Base-by-base conservation (phyloP, 64 coral and sea anemone species). In the Anthopleura sola region DNA sequence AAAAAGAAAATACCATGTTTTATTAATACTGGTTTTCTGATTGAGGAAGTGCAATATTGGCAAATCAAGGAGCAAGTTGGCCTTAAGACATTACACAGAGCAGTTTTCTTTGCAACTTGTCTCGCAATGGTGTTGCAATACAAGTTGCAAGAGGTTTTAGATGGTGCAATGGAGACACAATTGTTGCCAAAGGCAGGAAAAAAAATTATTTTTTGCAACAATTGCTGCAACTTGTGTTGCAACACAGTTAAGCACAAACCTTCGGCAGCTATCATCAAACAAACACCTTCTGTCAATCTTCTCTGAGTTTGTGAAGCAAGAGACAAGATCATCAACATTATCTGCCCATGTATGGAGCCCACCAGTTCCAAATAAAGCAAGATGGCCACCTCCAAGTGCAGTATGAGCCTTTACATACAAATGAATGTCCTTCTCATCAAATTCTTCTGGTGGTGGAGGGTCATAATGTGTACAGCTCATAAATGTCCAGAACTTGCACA, bases 381-480 rank as follows among this genome's bases (percentile, higher is more conserved):
- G 53, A 19, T 88, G 64, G 23, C 97, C 93, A 49, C 97, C 97
- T 36, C 97, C 97, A 15, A 99, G 81, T 5, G 97, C 97, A 29
- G 97, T 99, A 68, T 99, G 97, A 14, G 89, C 97, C 66, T 92
- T 99, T 18, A 99, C 90, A 74, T 99, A 99, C 55, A 86, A 55
- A 18, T 66, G 68, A 28, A 92, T 87, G 68, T 90, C 55, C 50
- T 85, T 92, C n/a, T 81, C 84, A 80, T 90, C 37, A 79, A 99
- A 92, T 80, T 92, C 68, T 15, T 86, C 79, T 21, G 81, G 38
- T 10, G 80, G n/a, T 49, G 97, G 97, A 48, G 97, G 97, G 33
- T 95, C 93, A 85, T 99, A 99, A 86, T 92, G 90, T 8, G 97
- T 94, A 40, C 89, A 99, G 4, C 92, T 94, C 97, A 99, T 99